Evolutionary conservation across 2,113 vertebrate genomes (phyloP).

Genomic region (Heliornis fulica): DNA sequence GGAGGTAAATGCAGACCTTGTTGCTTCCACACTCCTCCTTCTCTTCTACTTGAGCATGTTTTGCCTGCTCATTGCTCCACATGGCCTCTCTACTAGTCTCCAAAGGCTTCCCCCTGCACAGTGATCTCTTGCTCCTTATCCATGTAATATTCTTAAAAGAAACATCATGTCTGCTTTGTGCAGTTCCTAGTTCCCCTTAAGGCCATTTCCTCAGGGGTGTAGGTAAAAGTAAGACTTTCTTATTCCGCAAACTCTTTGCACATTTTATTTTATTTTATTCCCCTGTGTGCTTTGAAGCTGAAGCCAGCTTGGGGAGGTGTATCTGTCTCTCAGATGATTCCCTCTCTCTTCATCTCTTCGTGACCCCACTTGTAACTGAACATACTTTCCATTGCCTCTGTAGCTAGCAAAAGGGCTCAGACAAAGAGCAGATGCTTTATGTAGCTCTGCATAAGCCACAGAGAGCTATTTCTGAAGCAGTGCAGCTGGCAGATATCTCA

Average conservation of each 20-base stretch:
- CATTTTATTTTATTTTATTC: accelerated
- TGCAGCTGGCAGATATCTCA: neutral
- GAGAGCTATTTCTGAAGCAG: neutral
- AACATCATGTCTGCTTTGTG: neutral
- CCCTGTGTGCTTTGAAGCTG: neutral
- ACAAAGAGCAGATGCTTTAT: conserved; percentile 41
- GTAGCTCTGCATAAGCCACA: neutral
- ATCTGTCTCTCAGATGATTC: neutral
- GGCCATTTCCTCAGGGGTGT: neutral
- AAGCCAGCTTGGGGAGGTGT: neutral
- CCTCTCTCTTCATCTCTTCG: neutral
- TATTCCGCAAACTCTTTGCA: neutral
- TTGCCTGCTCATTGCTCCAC: neutral
- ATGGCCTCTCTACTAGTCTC: neutral
- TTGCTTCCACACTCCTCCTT: neutral
- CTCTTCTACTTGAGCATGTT: neutral
- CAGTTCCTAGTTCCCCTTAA: neutral
- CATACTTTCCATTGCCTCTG: conserved; percentile 41
- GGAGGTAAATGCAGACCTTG: neutral
- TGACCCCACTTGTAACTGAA: neutral
- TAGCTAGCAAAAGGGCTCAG: neutral
- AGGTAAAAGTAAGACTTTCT: neutral
- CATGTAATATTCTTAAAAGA: neutral
- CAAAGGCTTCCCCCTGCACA: too few species aligned
- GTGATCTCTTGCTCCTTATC: too few species aligned